These are phyloP conservation scores for Osedax frankpressi DNA, from an alignment of 2,888 invertebrate species.

Conservation along the genomic window DNA sequence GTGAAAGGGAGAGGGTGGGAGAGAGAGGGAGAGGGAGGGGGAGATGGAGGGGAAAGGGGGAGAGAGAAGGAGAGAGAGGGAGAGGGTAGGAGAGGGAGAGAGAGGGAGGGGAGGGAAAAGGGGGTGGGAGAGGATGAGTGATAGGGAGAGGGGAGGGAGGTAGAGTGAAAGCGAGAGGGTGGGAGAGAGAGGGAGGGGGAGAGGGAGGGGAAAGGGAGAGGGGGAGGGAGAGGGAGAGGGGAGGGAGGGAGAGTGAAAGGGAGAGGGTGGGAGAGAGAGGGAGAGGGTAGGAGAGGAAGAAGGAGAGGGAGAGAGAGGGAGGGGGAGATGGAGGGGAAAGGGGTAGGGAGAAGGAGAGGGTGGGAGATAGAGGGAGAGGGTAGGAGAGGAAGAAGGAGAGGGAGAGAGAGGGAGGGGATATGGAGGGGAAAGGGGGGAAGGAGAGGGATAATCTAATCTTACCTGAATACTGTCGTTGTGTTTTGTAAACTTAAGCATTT, in stretches of 20 bases:
- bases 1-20: background rate
- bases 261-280: background rate
- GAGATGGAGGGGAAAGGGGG: background rate
- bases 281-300: background rate
- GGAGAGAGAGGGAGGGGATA: background rate
- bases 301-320: background rate
- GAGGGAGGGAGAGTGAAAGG: background rate
- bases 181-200: background rate
- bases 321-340: background rate
- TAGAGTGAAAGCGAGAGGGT: too few relatives aligned
- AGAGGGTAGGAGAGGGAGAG: background rate
- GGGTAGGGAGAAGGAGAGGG: background rate
- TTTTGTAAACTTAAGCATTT: slow-evolving; percentile 71
- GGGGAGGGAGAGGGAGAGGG: too few relatives aligned
- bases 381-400: background rate
- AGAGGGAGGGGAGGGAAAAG: background rate
- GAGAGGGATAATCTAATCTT: slow-evolving; percentile 27
- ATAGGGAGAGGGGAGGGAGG: background rate
- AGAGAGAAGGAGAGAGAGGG: background rate
- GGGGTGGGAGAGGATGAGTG: background rate
- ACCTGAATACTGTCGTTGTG: slow-evolving; percentile 91
- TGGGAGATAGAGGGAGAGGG: background rate
- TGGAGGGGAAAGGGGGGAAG: background rate
- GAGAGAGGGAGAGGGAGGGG: background rate
- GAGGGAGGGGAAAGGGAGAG: background rate